Conservation (phyloP, 2,888 invertebrate genomes). For the Seira sanloemensis region DNA sequence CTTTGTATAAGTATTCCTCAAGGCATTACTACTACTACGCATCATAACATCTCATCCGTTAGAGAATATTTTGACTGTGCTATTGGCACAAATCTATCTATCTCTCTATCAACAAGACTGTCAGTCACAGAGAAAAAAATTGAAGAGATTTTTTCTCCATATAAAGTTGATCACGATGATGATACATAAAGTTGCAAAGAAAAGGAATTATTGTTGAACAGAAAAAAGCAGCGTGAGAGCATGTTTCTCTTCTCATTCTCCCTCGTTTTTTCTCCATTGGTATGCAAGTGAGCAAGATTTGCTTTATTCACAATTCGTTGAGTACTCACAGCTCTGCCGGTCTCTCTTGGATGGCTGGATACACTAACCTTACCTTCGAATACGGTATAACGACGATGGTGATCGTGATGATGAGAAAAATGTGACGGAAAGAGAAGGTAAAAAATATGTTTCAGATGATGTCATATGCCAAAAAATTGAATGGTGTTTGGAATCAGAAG, state of each 20-base stretch:
- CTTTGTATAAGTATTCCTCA: slow-evolving; percentile 49
- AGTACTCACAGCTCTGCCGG: slow-evolving; percentile 42
- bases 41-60: slow-evolving; percentile 50
- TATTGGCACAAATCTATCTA: slow-evolving; percentile 58
- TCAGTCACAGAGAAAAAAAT: slow-evolving; percentile 32
- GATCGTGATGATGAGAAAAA: slow-evolving; percentile 48
- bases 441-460: too few relatives aligned
- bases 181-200: not conserved
- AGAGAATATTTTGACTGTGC: slow-evolving; percentile 45
- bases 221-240: slow-evolving; percentile 55
- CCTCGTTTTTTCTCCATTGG: too few relatives aligned
- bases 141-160: too few relatives aligned
- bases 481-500: too few relatives aligned
- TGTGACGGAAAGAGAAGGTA: slow-evolving; percentile 39
- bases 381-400: slow-evolving; percentile 39
- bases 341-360: too few relatives aligned
- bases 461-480: too few relatives aligned
- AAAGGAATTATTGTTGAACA: not conserved
- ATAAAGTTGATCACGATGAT: not conserved
- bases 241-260: slow-evolving; percentile 40
- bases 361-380: slow-evolving; percentile 34
- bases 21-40: slow-evolving; percentile 38
- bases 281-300: slow-evolving; percentile 64
- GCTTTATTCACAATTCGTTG: slow-evolving; percentile 63
- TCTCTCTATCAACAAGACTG: slow-evolving; percentile 33